These are phyloP conservation scores for Phalanger gymnotis DNA, from an alignment of 2,797 vertebrate species.

Conservation along the genomic window DNA sequence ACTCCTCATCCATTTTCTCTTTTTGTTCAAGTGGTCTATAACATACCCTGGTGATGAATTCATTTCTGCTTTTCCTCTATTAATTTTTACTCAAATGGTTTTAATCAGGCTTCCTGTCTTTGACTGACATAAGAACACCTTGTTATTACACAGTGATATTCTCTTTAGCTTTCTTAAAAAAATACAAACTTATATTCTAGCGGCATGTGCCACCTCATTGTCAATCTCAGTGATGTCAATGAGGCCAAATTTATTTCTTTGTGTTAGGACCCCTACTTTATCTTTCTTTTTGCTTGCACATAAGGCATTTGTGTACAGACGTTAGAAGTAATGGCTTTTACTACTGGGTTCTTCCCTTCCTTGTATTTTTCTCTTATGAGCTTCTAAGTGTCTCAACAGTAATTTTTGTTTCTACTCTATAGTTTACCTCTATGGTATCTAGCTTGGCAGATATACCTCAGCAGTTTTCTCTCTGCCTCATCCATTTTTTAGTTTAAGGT, in stretches of 20 bases:
- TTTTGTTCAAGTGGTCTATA: not conserved
- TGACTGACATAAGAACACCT: not conserved
- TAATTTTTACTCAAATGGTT: not conserved
- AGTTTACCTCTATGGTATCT: not conserved
- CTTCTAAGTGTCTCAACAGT: not conserved
- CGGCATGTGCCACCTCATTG: not conserved
- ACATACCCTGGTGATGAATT: not conserved
- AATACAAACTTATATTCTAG: not conserved
- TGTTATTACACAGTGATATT: not conserved
- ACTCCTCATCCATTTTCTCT: not conserved
- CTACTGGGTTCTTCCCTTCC: not conserved
- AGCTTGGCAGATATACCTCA: not conserved
- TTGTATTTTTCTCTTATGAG: not conserved
- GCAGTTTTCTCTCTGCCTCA: not conserved
- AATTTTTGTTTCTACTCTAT: not conserved
- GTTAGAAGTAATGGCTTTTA: not conserved
- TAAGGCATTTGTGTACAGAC: not conserved
- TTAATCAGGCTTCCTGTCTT: not conserved
- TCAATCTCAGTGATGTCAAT: not conserved
- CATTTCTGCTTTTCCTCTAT: conserved; percentile 5
- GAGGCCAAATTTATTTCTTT: not conserved
- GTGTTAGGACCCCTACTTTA: not conserved
- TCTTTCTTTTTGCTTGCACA: not conserved
- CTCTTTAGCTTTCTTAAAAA: not conserved
- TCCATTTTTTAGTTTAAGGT: not conserved